These are phyloP conservation scores for Leucozona laternaria DNA, from an alignment of 2,888 invertebrate genomes.

Conservation along the genomic window DNA sequence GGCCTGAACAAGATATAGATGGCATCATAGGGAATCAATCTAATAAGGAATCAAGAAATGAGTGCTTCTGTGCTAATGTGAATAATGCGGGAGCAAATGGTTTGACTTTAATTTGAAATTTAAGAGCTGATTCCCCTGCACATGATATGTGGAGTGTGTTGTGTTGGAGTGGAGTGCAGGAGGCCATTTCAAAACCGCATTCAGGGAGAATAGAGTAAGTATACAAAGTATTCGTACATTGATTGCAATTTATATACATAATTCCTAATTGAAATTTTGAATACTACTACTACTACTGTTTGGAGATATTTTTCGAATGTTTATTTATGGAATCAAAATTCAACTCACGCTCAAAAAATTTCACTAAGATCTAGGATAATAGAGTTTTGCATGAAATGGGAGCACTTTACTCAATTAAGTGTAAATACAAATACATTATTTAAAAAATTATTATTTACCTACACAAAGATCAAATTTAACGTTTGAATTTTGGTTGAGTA, in stretches of 20 bases:
- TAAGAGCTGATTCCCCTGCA: neutral
- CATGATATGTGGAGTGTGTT: neutral
- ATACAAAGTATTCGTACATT: neutral
- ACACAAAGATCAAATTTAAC: no score
- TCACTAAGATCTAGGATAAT: neutral
- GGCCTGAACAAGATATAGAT: neutral
- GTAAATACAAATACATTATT: no score
- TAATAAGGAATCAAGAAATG: neutral
- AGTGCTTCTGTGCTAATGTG: neutral
- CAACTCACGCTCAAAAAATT: neutral
- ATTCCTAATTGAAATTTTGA: neutral
- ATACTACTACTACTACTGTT: neutral
- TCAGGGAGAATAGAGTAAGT: neutral
- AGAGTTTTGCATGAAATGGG: neutral
- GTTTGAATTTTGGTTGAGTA: no score
- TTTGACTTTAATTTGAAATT: constrained; percentile 5
- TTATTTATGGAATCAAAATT: neutral
- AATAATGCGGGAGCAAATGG: neutral
- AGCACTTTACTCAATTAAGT: neutral
- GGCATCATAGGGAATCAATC: constrained; percentile 1
- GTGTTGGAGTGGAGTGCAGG: neutral
- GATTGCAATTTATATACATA: neutral
- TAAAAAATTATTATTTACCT: no score
- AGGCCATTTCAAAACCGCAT: neutral
- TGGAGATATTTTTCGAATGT: neutral